phyloP scores from a whole-genome alignment of 2,113 vertebrate genomes.

The Solea solea region DNA sequence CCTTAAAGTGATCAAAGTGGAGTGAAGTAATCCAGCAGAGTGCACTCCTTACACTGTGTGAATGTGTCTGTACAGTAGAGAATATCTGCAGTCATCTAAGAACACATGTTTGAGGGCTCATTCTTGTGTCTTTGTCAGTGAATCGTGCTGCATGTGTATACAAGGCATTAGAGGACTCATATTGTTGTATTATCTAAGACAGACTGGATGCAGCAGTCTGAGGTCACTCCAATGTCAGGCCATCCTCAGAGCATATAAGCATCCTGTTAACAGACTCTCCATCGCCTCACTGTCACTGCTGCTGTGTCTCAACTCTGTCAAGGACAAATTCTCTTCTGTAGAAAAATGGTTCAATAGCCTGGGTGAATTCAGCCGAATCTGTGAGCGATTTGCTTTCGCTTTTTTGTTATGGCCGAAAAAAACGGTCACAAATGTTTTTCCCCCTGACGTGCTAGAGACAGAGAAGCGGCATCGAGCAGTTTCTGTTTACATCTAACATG shows the following conservation, averaged over 20 bases:
- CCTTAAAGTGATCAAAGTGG: conserved; percentile 48
- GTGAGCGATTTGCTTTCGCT: too few species aligned
- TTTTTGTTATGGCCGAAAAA: too few species aligned
- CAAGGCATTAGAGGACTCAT: background rate
- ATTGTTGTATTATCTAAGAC: conserved; percentile 33
- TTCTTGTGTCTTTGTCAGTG: conserved; percentile 18
- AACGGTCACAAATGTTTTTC: too few species aligned
- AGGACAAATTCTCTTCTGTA: too few species aligned
- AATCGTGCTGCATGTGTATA: conserved; percentile 4
- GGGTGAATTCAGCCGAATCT: too few species aligned
- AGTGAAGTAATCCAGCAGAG: conserved; percentile 51
- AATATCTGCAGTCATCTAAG: background rate
- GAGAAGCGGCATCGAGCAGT: too few species aligned
- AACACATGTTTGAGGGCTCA: conserved; percentile 9
- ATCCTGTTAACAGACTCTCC: conserved; percentile 41
- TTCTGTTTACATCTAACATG: too few species aligned
- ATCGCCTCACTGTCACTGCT: background rate
- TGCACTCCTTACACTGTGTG: conserved; percentile 4
- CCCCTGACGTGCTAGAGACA: too few species aligned
- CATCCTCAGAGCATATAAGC: conserved; percentile 37
- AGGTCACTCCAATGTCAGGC: conserved; percentile 70
- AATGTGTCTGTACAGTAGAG: too few species aligned
- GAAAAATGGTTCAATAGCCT: too few species aligned
- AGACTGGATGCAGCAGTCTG: conserved; percentile 56
- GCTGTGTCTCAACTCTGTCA: background rate